Evolutionary conservation across 2,113 vertebrate species (phyloP), one percentile per base, ranked within the genome.

Genomic region (Brienomyrus brachyistius): DNA sequence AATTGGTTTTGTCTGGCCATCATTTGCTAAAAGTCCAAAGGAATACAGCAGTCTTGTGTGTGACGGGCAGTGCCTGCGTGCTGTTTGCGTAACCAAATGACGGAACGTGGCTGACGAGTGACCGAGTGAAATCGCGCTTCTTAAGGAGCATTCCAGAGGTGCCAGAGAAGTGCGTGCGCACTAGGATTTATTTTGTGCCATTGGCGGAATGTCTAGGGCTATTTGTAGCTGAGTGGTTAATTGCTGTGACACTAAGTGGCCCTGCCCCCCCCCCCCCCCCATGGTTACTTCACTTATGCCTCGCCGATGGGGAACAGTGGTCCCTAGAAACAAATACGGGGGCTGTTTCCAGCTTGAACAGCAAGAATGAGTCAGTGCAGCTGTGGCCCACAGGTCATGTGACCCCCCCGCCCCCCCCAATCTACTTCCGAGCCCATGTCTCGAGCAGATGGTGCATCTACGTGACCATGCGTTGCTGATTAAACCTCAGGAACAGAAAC

Each of bases 371-470:
- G 7, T 84, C 80, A 84, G 19, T 84, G 48, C 85, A 86, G 85
- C 85, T 86, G 85, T 86, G 85, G 11, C 85, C 85, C 50, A 52
- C 27, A 35, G 47, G 80, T 48, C 80, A 83, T 84, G 17, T 84
- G 45, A 84, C 82, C 82, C 19, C 9, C 74, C 6, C 35, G 0
- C 35, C 11, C 74, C 70, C 77, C 80, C 43, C 6, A 47, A 23
- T 48, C 10, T 6, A 21, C n/a, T 47, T 45, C 82, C 15, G 3
- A 21, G 45, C 50, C 50, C 85, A 86, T 19, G 85, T 54, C 85
- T 47, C 11, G 4, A 11, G 45, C 85, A 86, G 85, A 86, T 86
- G 50, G 85, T 19, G 27, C 50, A 19, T 52, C 17, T 52, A 54
- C 0, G 27, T 52, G 85, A 85, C 82, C 82, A 0, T 13, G 85